These are phyloP conservation scores for Mesodorylaimus sp. DNA, from an alignment of 2,888 invertebrate species.

Conservation along the genomic window DNA sequence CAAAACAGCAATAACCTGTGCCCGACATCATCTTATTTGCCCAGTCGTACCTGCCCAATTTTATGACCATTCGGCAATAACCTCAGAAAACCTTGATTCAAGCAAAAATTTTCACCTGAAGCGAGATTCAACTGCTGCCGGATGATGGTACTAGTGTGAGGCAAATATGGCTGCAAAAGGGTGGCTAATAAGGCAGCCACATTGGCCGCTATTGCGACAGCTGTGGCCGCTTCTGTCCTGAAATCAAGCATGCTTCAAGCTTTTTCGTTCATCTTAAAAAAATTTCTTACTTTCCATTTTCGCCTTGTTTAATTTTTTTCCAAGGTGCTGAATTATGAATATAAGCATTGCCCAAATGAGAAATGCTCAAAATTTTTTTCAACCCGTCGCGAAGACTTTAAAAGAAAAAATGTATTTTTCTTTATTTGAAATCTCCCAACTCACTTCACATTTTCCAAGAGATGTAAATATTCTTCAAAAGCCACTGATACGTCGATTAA, in stretches of 20 bases:
- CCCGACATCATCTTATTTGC: too few species aligned
- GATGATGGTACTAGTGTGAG: conserved; percentile 34
- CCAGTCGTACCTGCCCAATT: conserved; percentile 48
- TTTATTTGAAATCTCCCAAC: background rate
- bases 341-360: conserved; percentile 81
- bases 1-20: too few species aligned
- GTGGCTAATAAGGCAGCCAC: conserved; percentile 58
- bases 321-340: conserved; percentile 88
- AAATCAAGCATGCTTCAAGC: too few species aligned
- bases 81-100: too few species aligned
- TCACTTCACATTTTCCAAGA: conserved; percentile 13
- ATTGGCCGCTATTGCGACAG: conserved; percentile 65
- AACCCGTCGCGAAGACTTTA: conserved; percentile 59
- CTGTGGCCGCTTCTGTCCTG: conserved; percentile 52
- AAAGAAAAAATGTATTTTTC: background rate
- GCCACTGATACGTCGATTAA: conserved; percentile 17
- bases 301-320: conserved; percentile 66
- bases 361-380: conserved; percentile 61
- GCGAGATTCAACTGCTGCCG: conserved; percentile 45
- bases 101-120: too few species aligned
- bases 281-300: conserved; percentile 56
- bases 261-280: too few species aligned
- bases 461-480: conserved; percentile 17
- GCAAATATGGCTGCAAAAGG: conserved; percentile 76
- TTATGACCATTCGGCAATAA: conserved; percentile 57